Percentiles rank a stretch among this genome's conserved stretches.
Conservation (phyloP, 2,888 invertebrate species). For the Agrochola circellaris region DNA sequence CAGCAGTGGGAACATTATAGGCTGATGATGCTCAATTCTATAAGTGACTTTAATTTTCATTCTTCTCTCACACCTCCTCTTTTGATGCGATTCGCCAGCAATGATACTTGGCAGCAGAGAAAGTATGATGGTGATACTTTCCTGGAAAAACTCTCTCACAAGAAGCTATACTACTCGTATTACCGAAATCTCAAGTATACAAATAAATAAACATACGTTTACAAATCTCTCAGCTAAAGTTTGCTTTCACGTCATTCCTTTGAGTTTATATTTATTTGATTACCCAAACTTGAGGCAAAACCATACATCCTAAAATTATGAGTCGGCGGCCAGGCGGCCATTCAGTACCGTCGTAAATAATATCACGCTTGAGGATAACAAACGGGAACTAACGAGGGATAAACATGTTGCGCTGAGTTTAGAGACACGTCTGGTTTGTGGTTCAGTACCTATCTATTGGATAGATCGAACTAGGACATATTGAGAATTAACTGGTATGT, state of each 20-base stretch:
- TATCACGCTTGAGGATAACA: constrained; percentile 51
- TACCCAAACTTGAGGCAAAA: constrained; percentile 37
- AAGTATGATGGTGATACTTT: neutral
- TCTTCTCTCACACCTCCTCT: neutral
- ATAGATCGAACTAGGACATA: constrained; percentile 6
- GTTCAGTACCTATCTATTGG: neutral
- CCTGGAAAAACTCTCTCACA: neutral
- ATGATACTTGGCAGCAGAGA: neutral
- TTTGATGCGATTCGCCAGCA: neutral
- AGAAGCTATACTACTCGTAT: no score
- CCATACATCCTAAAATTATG: constrained; percentile 48
- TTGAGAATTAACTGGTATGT: no score
- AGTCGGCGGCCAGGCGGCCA: constrained; percentile 22
- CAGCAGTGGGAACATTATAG: no score
- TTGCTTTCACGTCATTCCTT: constrained; percentile 39
- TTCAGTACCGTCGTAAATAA: constrained; percentile 58
- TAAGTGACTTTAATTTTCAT: neutral
- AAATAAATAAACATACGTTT: constrained; percentile 11
- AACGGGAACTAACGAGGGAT: constrained; percentile 47
- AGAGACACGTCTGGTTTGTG: constrained; percentile 21
- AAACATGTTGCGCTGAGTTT: constrained; percentile 43
- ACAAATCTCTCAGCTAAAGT: neutral
- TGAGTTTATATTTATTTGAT: constrained; percentile 58
- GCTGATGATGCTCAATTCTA: no score
- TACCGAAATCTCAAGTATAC: neutral